Evolutionary conservation across 2,888 invertebrate species (phyloP).

Genomic region (Geophilus truncorum): DNA sequence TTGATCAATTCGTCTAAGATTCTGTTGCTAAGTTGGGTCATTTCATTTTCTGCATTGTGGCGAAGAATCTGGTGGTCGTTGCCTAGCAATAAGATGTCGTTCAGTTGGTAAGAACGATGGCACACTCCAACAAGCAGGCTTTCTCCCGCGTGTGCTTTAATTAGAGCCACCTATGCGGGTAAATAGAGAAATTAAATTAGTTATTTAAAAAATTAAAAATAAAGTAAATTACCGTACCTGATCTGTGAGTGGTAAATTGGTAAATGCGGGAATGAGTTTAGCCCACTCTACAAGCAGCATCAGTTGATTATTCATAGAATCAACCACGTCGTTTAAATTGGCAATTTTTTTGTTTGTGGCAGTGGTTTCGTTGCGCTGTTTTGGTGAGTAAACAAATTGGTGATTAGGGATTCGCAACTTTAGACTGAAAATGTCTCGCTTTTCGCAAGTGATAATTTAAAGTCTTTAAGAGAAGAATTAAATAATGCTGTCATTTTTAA

Average conservation of each 20-base stretch:
- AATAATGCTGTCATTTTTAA: too few relatives aligned
- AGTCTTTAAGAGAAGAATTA: too few relatives aligned
- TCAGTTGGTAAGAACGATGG: slow-evolving; percentile 83
- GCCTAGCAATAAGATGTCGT: slow-evolving; percentile 84
- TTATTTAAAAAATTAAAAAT: background rate
- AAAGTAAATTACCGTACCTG: slow-evolving; percentile 65
- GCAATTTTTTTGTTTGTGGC: slow-evolving; percentile 82
- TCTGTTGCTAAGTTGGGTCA: slow-evolving; percentile 84
- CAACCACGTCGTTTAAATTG: slow-evolving; percentile 91
- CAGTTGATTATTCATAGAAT: slow-evolving; percentile 96
- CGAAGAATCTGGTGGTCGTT: slow-evolving; percentile 96
- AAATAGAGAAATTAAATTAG: slow-evolving; percentile 36
- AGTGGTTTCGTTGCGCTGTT: background rate
- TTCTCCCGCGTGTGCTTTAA: slow-evolving; percentile 93
- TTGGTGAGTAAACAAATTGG: too few relatives aligned
- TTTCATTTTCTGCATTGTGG: slow-evolving; percentile 70
- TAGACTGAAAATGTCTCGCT: too few relatives aligned
- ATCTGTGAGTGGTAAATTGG: slow-evolving; percentile 88
- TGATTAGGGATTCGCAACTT: too few relatives aligned
- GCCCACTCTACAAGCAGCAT: slow-evolving; percentile 97
- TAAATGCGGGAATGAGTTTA: slow-evolving; percentile 95
- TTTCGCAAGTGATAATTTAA: too few relatives aligned
- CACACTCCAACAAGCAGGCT: slow-evolving; percentile 91
- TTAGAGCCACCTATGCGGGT: slow-evolving; percentile 67
- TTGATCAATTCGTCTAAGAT: slow-evolving; percentile 95